These are phyloP conservation scores for Hystrix cristata DNA, from an alignment of 2,113 vertebrate species.

Conservation along the genomic window DNA sequence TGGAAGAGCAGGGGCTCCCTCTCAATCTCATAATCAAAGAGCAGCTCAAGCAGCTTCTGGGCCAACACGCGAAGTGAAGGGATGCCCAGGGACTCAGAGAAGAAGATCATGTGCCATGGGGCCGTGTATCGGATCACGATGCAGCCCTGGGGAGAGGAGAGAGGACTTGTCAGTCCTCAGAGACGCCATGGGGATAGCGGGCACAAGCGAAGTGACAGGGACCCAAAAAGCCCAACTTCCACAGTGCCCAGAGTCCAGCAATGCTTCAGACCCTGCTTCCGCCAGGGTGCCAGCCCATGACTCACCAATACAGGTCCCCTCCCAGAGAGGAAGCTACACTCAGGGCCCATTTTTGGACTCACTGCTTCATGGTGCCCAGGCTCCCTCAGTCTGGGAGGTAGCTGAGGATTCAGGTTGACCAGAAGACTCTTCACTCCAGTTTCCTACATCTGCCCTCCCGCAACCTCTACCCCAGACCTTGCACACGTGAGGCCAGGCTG, in stretches of 20 bases:
- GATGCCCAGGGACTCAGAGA: constrained; percentile 95
- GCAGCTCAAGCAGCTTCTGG: constrained; percentile 93
- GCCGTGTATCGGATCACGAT: constrained; percentile 95
- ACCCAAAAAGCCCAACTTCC: not conserved
- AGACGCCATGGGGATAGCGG: not conserved
- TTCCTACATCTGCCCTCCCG: not conserved
- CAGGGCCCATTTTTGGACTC: not conserved
- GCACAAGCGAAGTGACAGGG: not conserved
- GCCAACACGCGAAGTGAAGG: constrained; percentile 92
- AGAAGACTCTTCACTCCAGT: not conserved
- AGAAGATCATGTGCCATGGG: constrained; percentile 94
- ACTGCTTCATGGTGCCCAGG: not conserved
- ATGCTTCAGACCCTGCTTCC: not conserved
- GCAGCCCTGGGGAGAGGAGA: constrained; percentile 91
- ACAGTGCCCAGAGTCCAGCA: not conserved
- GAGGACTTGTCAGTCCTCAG: constrained; percentile 63
- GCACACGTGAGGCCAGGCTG: not conserved
- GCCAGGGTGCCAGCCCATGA: not conserved
- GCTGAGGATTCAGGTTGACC: not conserved
- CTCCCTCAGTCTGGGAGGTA: not conserved
- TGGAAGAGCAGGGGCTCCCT: constrained; percentile 95
- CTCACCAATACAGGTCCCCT: not conserved
- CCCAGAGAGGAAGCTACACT: not conserved
- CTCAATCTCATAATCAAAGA: constrained; percentile 95
- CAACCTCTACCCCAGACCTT: not conserved